Evolutionary conservation across 2,888 invertebrate species (phyloP), one percentile per base, ranked within the genome.

Genomic region (Sarcophaga caerulescens): DNA sequence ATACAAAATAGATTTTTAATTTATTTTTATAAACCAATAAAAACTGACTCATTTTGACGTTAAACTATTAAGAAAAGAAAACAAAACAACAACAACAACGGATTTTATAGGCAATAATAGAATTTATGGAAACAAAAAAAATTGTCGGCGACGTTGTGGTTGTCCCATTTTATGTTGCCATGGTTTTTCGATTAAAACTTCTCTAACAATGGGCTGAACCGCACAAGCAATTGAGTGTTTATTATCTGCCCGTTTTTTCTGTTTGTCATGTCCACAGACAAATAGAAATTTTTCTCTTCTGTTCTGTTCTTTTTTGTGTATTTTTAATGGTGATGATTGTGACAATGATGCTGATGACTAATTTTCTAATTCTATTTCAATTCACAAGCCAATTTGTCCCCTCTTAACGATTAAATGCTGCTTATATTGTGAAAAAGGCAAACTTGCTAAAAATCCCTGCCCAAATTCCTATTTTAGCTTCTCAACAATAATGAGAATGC

Each of bases 211-310:
- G 68, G 44, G 35, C 68, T 60, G 57, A 80, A 63, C 62, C 71
- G 71, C 83, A 77, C 62, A 77, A 80, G 66, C 81, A 78, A 86
- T 86, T 81, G 81, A 75, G 81, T 86, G 86, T 77, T 86, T 84
- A 84, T 81, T 81, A 65, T 35, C 8, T 35, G 35, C 6, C 35
- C 74, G 52, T 75, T 52, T 73, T 62, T 45, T 21, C n/a, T 47
- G 47, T 11, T 3, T 35, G 35, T 60, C 75, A 84, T 78, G 23
- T 69, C 73, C 5, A 73, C n/a, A 68, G n/a, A 47, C 70, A 59
- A 52, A 12, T 65, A 23, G 60, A 57, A 68, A 44, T 47, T 19
- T 62, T 57, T 62, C 35, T 73, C 2, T 25, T 17, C 52, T 65
- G 62, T 10, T 69, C 4, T 62, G n/a, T 45, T 57, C 4, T 57